Percentiles rank a stretch among this genome's conserved stretches.
These are phyloP conservation scores for Philaethria dido DNA, from an alignment of 2,888 invertebrate species.

Conservation along the genomic window DNA sequence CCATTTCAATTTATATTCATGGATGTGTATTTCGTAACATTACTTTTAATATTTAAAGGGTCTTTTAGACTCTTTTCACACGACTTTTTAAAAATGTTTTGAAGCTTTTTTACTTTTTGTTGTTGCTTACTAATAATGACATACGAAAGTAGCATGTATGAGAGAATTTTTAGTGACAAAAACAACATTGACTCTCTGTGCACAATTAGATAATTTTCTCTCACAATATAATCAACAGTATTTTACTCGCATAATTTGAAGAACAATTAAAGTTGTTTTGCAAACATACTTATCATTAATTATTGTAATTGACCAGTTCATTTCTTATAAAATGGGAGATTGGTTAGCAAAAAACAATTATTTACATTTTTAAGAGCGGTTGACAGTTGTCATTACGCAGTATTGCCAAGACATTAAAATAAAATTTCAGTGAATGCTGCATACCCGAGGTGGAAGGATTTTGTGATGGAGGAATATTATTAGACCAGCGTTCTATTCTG, in stretches of 20 bases:
- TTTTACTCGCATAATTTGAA: background rate
- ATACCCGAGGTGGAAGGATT: background rate
- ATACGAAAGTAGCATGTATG: background rate
- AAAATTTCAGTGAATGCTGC: background rate
- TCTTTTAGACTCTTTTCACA: constrained; percentile 33
- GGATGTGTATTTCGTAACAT: constrained; percentile 54
- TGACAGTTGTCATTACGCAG: background rate
- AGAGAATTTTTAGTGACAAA: background rate
- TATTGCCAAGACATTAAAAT: constrained; percentile 14
- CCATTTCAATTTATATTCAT: constrained; percentile 65
- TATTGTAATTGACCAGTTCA: background rate
- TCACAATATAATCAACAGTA: constrained; percentile 11
- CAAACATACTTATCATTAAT: constrained; percentile 6
- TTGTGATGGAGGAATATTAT: background rate
- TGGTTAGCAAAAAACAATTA: background rate
- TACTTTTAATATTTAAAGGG: constrained; percentile 53
- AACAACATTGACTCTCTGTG: constrained; percentile 1
- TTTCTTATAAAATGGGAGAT: background rate
- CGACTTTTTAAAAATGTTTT: background rate
- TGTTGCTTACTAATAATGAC: background rate
- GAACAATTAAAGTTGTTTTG: constrained; percentile 12
- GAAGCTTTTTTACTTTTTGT: background rate
- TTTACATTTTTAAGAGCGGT: background rate
- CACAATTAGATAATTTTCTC: background rate
- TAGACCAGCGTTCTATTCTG: background rate